Conservation (phyloP, 2,113 vertebrate species). For the Coptodon rendalli region DNA sequence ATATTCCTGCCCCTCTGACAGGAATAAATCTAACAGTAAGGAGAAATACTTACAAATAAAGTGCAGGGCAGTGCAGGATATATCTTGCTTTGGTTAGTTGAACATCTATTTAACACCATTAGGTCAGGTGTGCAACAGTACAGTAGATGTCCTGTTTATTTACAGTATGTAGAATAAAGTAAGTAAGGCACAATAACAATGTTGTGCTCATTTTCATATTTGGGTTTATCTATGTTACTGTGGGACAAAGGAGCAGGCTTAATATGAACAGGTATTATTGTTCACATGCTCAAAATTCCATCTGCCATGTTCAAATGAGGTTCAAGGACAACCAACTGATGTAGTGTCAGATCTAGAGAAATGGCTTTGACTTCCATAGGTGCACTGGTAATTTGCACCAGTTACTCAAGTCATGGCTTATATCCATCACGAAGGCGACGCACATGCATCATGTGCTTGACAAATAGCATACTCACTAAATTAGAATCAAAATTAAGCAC, state of each 20-base stretch:
- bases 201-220: background rate
- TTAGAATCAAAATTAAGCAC: slow-evolving; percentile 52
- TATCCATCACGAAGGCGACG: slow-evolving; percentile 28
- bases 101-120: slow-evolving; percentile 41
- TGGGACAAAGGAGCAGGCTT: background rate
- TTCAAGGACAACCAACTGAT: slow-evolving; percentile 58
- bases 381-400: slow-evolving; percentile 9
- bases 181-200: background rate
- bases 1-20: slow-evolving; percentile 54
- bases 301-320: slow-evolving; percentile 7
- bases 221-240: background rate
- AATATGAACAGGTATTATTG: background rate
- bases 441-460: slow-evolving; percentile 19
- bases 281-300: slow-evolving; percentile 12
- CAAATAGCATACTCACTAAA: slow-evolving; percentile 29
- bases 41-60: slow-evolving; percentile 5
- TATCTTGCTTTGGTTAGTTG: slow-evolving; percentile 9
- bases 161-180: background rate
- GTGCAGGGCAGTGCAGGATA: background rate
- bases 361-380: slow-evolving; percentile 2
- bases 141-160: background rate
- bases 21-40: slow-evolving; percentile 37
- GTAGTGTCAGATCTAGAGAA: slow-evolving; percentile 4
- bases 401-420: slow-evolving; percentile 28
- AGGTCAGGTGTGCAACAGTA: background rate